phyloP scores from a whole-genome alignment of 2,888 invertebrate genomes.

The Eudemis profundana region DNA sequence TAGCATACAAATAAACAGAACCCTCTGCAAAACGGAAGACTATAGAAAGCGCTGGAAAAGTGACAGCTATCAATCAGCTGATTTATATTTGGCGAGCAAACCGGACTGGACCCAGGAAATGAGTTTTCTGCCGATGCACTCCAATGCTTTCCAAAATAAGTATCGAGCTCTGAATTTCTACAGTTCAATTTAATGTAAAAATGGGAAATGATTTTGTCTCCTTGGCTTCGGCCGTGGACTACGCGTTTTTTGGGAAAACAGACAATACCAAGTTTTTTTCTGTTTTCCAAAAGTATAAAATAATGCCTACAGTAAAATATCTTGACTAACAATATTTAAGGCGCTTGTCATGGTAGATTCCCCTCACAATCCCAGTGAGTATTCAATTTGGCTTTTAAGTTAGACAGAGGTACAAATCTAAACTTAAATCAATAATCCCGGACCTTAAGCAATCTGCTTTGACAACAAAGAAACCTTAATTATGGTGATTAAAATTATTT shows the following conservation, averaged over 20 bases:
- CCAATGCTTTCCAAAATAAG: not conserved
- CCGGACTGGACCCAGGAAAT: constrained; percentile 33
- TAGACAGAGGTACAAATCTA: too few species aligned
- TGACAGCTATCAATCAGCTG: constrained; percentile 41
- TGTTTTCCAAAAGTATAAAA: too few species aligned
- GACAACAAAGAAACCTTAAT: not conserved
- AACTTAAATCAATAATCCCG: too few species aligned
- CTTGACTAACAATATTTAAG: too few species aligned
- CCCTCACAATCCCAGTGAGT: too few species aligned
- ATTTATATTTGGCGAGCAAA: constrained; percentile 31
- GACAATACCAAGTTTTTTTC: too few species aligned
- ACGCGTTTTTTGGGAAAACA: too few species aligned
- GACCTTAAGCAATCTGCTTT: too few species aligned
- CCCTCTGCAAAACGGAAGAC: constrained; percentile 12
- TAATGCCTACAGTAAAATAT: too few species aligned
- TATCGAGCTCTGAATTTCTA: constrained; percentile 1
- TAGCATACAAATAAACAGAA: too few species aligned
- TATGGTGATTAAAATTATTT: constrained; percentile 4
- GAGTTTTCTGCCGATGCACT: constrained; percentile 26
- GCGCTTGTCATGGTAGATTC: too few species aligned
- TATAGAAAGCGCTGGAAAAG: constrained; percentile 29
- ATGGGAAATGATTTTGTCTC: not conserved
- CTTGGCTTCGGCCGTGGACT: not conserved
- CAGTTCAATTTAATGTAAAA: not conserved
- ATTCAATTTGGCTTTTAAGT: too few species aligned